Evolutionary conservation across 2,888 invertebrate genomes (phyloP).

Genomic region (Cosmia pyralina): DNA sequence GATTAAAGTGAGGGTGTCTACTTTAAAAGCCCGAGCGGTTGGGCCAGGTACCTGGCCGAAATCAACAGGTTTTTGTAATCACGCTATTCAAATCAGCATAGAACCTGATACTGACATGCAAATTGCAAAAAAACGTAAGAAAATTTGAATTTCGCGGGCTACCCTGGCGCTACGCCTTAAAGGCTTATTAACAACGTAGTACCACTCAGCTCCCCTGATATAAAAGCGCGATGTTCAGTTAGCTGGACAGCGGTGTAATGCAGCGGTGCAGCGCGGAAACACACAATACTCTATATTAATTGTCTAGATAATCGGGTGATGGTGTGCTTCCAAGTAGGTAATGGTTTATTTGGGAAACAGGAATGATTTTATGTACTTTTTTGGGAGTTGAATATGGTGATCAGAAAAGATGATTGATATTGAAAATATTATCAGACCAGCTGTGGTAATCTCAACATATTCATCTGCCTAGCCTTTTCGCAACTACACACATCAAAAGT

Average conservation of each 20-base stretch:
- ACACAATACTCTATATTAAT: slow-evolving; percentile 61
- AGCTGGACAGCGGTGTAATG: slow-evolving; percentile 4
- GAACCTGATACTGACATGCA: too few relatives aligned
- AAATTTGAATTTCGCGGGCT: too few relatives aligned
- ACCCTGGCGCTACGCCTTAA: background rate
- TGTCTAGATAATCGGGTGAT: slow-evolving; percentile 50
- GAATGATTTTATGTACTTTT: background rate
- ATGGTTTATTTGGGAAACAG: slow-evolving; percentile 14
- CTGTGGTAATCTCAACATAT: too few relatives aligned
- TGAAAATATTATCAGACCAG: too few relatives aligned
- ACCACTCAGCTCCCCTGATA: slow-evolving; percentile 20
- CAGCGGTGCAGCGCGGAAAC: slow-evolving; percentile 42
- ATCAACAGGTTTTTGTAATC: too few relatives aligned
- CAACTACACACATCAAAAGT: too few relatives aligned
- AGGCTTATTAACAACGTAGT: slow-evolving; percentile 2
- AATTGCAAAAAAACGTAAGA: too few relatives aligned
- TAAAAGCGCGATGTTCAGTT: slow-evolving; percentile 28
- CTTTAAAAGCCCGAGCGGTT: too few relatives aligned
- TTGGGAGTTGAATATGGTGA: background rate
- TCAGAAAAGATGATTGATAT: background rate
- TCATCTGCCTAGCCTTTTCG: too few relatives aligned
- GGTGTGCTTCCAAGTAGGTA: slow-evolving; percentile 16
- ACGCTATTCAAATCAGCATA: too few relatives aligned
- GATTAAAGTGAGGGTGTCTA: too few relatives aligned
- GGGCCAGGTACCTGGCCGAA: too few relatives aligned